Base-by-base conservation (phyloP, 2,113 vertebrate genomes). In the Ammodramus savannarum region DNA sequence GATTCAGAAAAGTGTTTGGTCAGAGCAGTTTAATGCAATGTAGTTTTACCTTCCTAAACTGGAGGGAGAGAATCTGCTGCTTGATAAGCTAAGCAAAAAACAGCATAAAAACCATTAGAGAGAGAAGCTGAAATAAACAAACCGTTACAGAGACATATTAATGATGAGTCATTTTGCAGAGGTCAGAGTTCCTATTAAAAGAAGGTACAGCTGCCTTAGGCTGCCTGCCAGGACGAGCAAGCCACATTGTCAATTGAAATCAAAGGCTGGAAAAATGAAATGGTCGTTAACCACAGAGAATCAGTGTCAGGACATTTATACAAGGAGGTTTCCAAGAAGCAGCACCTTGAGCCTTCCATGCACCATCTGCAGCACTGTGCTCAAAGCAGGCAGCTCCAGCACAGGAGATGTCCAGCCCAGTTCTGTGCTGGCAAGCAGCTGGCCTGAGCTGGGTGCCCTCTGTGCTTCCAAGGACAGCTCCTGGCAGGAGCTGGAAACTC, bases 51-150 rank as follows among this genome's bases (percentile, higher is more conserved):
- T 99, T 98, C 96, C 97, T 95, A 98, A 98, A 95, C 98, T 98
- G 99, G 98, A 98, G 98, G 98, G 98, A 98, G 98, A 98, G 97
- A 98, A 98, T 98, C 99, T 98, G 98, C 94, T 98, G 97, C 97
- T 98, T 97, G 98, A 98, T 98, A 98, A 99, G 98, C 99, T 99
- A 99, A 98, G 99, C 98, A 97, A 97, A 98, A 97, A 97, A 98
- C 98, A 98, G 98, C 98, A 99, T 98, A 99, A 98, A 97, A 98
- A 98, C 90, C 97, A 98, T 97, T 97, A 98, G 97, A 96, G 43
- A 62, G 41, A 89, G 63, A 97, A 98, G 89, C 94, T 81, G 62
- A 93, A 96, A 94, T 85, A 95, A 97, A 96, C 91, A 97, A 95
- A 89, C 81, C 16, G 0, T 87, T 90, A 96, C 80, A 66, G 83